phyloP scores from a whole-genome alignment of 2,113 vertebrate species.

The Dermatemys mawii region DNA sequence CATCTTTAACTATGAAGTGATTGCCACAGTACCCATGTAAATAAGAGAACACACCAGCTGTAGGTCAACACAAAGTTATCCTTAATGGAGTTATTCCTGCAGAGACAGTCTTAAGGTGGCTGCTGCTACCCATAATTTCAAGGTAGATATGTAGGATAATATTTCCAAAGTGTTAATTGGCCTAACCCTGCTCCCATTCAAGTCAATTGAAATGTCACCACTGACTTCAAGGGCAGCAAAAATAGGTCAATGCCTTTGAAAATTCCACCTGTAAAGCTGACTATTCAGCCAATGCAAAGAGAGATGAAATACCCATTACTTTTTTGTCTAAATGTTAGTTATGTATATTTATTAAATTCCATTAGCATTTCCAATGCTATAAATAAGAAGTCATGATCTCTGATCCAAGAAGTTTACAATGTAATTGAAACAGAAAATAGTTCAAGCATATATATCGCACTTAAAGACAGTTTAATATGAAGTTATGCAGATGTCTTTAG shows the following conservation, averaged over 20 bases:
- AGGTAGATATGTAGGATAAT: constrained; percentile 8
- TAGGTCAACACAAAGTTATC: constrained; percentile 39
- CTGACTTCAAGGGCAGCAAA: background rate
- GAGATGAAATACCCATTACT: background rate
- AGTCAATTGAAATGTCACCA: background rate
- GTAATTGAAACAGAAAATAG: background rate
- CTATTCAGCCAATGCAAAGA: background rate
- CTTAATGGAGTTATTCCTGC: constrained; percentile 47
- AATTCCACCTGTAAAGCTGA: background rate
- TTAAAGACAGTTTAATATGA: background rate
- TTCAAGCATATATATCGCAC: background rate
- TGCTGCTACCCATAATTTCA: constrained; percentile 19
- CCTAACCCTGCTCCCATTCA: background rate
- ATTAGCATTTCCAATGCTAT: background rate
- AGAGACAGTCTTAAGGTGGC: constrained; percentile 44
- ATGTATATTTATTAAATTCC: background rate
- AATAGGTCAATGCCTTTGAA: background rate
- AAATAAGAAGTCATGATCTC: background rate
- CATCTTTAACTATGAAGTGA: constrained; percentile 61
- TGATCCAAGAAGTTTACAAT: background rate
- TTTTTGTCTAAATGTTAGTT: background rate
- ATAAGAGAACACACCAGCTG: constrained; percentile 54
- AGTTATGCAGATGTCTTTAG: background rate
- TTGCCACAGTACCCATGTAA: constrained; percentile 54
- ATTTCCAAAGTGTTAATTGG: constrained; percentile 24